Conservation (phyloP, 2,888 invertebrate genomes). For the Melieria picta region DNA sequence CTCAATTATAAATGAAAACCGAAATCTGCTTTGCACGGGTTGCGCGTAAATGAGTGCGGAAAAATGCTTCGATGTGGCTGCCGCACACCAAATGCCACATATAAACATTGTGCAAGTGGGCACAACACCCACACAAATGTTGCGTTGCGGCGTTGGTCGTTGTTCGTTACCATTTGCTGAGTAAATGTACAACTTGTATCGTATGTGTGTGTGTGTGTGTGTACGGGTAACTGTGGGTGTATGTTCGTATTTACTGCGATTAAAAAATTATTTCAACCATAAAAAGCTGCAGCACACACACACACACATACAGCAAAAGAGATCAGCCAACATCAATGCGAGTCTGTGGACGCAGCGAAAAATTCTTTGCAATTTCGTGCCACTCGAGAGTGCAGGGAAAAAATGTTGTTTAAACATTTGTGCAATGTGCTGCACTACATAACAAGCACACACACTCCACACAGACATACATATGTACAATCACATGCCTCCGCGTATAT, state of each 20-base stretch:
- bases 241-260: conserved; percentile 42
- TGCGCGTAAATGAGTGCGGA: no score
- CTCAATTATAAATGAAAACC: no score
- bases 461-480: neutral
- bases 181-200: conserved; percentile 6
- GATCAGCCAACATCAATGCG: neutral
- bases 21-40: no score
- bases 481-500: neutral
- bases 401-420: conserved; percentile 40
- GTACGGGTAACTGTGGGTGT: neutral
- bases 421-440: neutral
- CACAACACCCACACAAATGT: no score
- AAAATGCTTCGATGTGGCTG: no score
- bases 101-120: no score
- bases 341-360: neutral
- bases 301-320: conserved; percentile 17
- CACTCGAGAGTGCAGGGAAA: conserved; percentile 35
- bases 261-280: conserved; percentile 56
- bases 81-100: no score
- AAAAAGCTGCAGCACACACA: conserved; percentile 14
- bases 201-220: neutral
- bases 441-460: neutral
- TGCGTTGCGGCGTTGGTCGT: no score
- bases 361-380: conserved; percentile 29
- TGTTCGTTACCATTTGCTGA: conserved; percentile 19